phyloP scores from a whole-genome alignment of 2,797 vertebrate species.

The Tapera naevia region DNA sequence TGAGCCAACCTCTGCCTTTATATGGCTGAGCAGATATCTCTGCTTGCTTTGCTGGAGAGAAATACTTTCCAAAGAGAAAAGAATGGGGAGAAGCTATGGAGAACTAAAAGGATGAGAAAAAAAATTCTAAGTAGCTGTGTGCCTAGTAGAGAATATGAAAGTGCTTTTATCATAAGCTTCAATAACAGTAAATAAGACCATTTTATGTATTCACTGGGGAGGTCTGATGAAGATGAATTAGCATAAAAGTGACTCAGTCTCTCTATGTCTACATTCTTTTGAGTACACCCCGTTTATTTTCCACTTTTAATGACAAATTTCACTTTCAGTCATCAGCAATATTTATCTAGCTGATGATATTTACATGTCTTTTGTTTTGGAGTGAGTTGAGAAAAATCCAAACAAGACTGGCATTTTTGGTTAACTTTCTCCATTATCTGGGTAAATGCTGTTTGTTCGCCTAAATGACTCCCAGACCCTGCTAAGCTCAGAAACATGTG shows the following conservation, averaged over 20 bases:
- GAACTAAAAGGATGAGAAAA: not conserved
- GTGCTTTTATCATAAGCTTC: not conserved
- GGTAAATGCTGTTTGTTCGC: not conserved
- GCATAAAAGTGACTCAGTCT: conserved; percentile 6
- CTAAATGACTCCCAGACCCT: not conserved
- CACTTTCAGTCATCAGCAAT: not conserved
- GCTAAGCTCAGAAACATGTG: not conserved
- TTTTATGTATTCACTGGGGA: not conserved
- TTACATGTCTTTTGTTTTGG: not conserved
- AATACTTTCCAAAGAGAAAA: not conserved
- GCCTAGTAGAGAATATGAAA: not conserved
- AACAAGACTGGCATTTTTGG: fast-evolving
- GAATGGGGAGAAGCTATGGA: not conserved
- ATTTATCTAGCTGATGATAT: not conserved
- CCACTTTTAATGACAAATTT: not conserved
- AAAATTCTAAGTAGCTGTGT: not conserved
- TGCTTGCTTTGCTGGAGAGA: not conserved
- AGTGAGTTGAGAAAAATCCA: not conserved
- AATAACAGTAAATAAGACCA: not conserved
- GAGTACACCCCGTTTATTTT: conserved; percentile 1
- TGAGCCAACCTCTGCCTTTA: not conserved
- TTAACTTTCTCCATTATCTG: not conserved
- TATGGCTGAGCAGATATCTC: not conserved
- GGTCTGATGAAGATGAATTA: not conserved
- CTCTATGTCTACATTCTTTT: not conserved